Percentiles rank a stretch among this genome's conserved stretches.
Conservation (phyloP, 2,113 vertebrate species). For the Upupa epops region DNA sequence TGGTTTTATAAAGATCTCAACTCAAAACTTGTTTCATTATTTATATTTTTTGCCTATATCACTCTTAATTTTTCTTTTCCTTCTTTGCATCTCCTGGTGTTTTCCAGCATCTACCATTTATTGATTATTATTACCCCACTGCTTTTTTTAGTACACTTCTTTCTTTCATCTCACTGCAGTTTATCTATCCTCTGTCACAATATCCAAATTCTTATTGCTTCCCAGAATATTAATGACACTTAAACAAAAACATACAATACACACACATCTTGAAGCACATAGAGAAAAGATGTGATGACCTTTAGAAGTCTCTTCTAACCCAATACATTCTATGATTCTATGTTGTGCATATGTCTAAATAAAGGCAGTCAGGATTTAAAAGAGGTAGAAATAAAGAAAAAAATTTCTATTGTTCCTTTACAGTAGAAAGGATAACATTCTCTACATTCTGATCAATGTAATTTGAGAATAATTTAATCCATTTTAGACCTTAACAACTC, state of each 20-base stretch:
- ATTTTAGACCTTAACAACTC: not conserved
- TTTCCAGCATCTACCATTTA: not conserved
- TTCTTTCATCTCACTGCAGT: not conserved
- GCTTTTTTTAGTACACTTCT: not conserved
- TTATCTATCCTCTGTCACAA: not conserved
- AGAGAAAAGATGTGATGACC: not conserved
- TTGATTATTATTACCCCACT: not conserved
- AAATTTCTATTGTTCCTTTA: not conserved
- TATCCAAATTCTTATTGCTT: not conserved
- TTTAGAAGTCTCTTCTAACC: too few species aligned
- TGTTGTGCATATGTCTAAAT: not conserved
- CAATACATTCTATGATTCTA: too few species aligned
- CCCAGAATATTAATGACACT: not conserved
- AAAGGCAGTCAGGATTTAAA: not conserved
- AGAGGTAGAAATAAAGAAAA: too few species aligned
- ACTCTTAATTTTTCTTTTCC: not conserved
- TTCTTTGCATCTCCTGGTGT: not conserved
- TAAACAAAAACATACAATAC: not conserved
- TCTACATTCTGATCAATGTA: not conserved
- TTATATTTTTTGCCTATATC: not conserved
- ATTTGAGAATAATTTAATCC: not conserved
- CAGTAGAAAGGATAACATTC: not conserved
- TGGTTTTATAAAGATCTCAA: not conserved
- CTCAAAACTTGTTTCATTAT: not conserved
- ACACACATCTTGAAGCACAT: not conserved